Evolutionary conservation across 2,113 vertebrate species (phyloP).

Genomic region (Sakesphorus luctuosus): DNA sequence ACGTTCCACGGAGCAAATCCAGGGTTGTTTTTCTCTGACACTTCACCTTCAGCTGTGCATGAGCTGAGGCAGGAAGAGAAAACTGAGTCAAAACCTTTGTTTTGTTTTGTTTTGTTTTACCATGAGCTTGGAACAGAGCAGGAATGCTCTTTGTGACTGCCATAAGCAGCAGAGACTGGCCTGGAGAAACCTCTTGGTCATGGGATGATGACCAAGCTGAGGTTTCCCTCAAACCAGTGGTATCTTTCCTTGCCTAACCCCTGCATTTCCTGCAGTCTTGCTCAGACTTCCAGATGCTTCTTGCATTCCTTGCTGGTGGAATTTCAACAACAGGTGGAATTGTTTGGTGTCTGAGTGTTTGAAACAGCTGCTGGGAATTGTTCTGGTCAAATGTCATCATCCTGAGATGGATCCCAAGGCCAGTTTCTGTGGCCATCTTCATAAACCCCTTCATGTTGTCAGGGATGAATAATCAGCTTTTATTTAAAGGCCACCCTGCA

Average conservation of each 20-base stretch:
- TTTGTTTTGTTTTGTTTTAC: not conserved
- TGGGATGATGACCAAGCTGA: not conserved
- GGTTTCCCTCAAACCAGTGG: not conserved
- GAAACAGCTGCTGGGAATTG: slow-evolving; percentile 67
- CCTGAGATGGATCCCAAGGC: not conserved
- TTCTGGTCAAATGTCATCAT: slow-evolving; percentile 3
- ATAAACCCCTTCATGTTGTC: not conserved
- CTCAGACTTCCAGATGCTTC: slow-evolving; percentile 30
- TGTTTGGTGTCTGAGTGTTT: slow-evolving; percentile 51
- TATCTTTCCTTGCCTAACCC: slow-evolving; percentile 17
- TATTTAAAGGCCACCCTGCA: not conserved
- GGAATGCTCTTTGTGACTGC: not conserved
- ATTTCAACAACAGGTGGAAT: slow-evolving; percentile 74
- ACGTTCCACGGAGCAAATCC: not conserved
- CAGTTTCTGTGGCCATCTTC: not conserved
- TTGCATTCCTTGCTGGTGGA: slow-evolving; percentile 40
- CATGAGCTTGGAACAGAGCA: not conserved
- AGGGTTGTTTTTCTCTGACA: not conserved
- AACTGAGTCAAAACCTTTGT: not conserved
- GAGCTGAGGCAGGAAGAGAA: not conserved
- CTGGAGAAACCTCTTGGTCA: not conserved
- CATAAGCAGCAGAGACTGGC: not conserved
- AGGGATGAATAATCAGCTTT: not conserved
- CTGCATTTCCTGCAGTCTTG: slow-evolving; percentile 4
- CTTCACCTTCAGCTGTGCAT: not conserved